These are phyloP conservation scores for Cyrtodaria siliqua DNA, from an alignment of 2,888 invertebrate genomes.

Conservation along the genomic window DNA sequence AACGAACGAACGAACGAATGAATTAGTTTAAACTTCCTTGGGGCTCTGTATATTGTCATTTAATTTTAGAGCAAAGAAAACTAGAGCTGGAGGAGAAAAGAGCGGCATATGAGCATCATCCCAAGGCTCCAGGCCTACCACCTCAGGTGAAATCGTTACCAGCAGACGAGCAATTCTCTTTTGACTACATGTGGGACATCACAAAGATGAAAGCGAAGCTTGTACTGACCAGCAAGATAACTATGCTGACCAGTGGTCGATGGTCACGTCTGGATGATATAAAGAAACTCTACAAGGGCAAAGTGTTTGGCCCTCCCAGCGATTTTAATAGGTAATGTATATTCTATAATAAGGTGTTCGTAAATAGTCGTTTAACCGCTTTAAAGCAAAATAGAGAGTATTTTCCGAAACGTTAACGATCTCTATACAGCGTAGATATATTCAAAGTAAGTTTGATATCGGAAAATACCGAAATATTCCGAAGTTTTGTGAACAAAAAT, in stretches of 20 bases:
- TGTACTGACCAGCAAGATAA: conserved; percentile 47
- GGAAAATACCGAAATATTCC: no score
- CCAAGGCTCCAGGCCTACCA: conserved; percentile 42
- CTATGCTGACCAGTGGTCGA: conserved; percentile 68
- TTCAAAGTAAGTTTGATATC: no score
- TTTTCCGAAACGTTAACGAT: no score
- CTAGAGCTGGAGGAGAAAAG: conserved; percentile 83
- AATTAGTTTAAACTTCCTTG: no score
- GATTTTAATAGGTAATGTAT: conserved; percentile 35
- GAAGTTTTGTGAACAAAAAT: no score
- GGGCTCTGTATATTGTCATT: no score
- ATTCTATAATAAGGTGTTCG: no score
- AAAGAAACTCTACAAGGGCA: conserved; percentile 75
- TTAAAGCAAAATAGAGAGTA: no score
- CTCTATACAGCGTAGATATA: no score
- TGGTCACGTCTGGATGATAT: conserved; percentile 82
- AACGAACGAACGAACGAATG: no score
- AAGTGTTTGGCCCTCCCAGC: conserved; percentile 54
- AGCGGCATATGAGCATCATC: conserved; percentile 41
- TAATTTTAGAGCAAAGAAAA: conserved; percentile 75
- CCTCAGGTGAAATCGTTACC: conserved; percentile 47
- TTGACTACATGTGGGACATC: conserved; percentile 43
- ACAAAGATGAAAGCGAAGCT: conserved; percentile 21
- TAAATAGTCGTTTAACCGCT: no score
- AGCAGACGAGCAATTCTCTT: conserved; percentile 36